Percentiles rank a stretch among this genome's conserved stretches.
These are phyloP conservation scores for Drosophila mimica DNA, from an alignment of 2,888 invertebrate genomes.

Conservation along the genomic window DNA sequence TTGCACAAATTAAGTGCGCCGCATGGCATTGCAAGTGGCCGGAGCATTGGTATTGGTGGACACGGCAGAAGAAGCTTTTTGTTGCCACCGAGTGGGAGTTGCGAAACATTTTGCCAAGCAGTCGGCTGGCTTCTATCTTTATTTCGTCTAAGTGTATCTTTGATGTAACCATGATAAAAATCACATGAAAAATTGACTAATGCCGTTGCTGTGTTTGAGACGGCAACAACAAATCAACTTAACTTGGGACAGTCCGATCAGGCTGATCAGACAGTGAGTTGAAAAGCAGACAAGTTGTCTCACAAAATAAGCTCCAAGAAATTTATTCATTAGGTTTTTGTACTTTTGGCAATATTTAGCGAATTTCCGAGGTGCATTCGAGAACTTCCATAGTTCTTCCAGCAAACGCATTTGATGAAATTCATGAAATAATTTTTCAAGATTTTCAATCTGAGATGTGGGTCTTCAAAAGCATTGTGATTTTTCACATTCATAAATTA, in stretches of 20 bases:
- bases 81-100: slow-evolving; percentile 46
- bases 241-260: not conserved
- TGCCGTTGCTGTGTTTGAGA: slow-evolving; percentile 10
- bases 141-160: slow-evolving; percentile 17
- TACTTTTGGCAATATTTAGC: not conserved
- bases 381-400: not conserved
- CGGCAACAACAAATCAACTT: slow-evolving; percentile 16
- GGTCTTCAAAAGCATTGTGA: not conserved
- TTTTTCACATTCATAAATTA: not conserved
- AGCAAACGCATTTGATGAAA: too few relatives aligned
- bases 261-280: not conserved
- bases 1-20: slow-evolving; percentile 68
- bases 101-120: slow-evolving; percentile 42
- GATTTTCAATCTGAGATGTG: not conserved
- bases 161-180: slow-evolving; percentile 35
- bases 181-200: slow-evolving; percentile 14
- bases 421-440: too few relatives aligned
- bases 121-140: slow-evolving; percentile 9
- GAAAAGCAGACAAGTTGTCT: not conserved
- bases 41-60: slow-evolving; percentile 13
- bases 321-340: not conserved
- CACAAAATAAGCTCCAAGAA: not conserved
- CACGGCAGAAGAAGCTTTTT: slow-evolving; percentile 15
- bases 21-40: slow-evolving; percentile 42
- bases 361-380: not conserved